Base-by-base conservation (phyloP, 2,797 vertebrate genomes). In the Syngnathus acus region DNA sequence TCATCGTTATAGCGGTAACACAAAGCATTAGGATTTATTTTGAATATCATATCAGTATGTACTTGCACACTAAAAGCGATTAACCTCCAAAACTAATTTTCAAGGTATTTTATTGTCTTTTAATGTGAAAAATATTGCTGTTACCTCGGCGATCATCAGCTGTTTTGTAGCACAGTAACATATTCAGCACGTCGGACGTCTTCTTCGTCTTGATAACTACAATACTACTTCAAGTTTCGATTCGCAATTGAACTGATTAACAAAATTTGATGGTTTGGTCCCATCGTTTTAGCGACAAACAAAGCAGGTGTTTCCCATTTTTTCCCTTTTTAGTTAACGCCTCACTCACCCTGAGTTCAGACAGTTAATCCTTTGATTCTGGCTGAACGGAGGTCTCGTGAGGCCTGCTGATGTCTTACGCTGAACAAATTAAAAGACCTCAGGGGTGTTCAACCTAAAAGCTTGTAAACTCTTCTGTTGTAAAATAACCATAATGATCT, bases 341-440 rank as follows among this genome's bases (percentile, higher is more conserved):
- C 50, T 53, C 50, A 53, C 50, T 53, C 50, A 53, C n/a, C n/a
- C n/a, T 55, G 11, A 55, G 11, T 54, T 54, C 53, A 26, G 53
- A 54, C 53, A 54, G 21, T 55, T 55, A 23, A 26, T 32, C 53
- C 23, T 55, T 26, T 16, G 23, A 26, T 55, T 13, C 23, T 26
- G 53, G 23, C 11, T 32, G 21, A 26, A 55, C 11, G 21, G 13
- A 32, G 21, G 23, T 55, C 10, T 55, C 13, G 53, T 55, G 13
- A 55, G 23, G 53, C 53, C 53, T 32, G 10, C 53, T 55, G 10
- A 13, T 55, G 53, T 32, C 21, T 55, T 55, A 23, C 10, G 21
- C 23, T 14, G 10, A 23, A 55, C 11, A 55, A 13, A 55, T 55
- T 26, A 55, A 21, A 54, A 54, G 9, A 23, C 10, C 11, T 14